Conservation (phyloP, 1,140 invertebrate species). For the Papilio polytes region DNA sequence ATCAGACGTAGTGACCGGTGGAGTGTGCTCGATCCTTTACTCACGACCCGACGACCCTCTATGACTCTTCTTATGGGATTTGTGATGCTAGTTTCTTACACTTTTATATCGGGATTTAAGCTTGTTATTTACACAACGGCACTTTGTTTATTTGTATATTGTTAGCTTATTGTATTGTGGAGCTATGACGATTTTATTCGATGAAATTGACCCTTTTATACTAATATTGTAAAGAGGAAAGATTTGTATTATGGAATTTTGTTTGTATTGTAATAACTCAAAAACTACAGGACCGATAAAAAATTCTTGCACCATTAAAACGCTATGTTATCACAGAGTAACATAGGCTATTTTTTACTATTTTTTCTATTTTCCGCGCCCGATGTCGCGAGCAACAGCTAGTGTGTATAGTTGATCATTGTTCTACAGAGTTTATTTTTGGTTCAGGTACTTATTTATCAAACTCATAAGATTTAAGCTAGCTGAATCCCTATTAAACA, state of each 20-base stretch:
- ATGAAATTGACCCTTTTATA: not conserved
- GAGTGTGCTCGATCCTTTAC: conserved; percentile 77
- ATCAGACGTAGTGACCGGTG: conserved; percentile 67
- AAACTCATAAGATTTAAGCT: no score
- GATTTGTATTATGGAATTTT: no score
- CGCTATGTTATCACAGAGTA: no score
- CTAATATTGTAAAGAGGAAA: no score
- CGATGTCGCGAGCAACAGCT: no score
- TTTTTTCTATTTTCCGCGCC: no score
- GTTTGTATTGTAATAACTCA: no score
- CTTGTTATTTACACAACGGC: conserved; percentile 24
- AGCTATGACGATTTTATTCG: not conserved
- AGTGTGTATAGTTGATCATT: not conserved
- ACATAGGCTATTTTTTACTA: no score
- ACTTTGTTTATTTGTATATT: conserved; percentile 27
- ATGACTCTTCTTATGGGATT: conserved; percentile 72
- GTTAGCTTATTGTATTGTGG: not conserved
- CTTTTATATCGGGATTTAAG: conserved; percentile 49
- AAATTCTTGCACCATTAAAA: no score
- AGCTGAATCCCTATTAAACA: not conserved
- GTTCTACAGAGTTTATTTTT: not conserved
- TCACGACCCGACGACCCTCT: conserved; percentile 68
- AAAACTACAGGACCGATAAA: no score
- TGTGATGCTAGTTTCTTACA: conserved; percentile 57
- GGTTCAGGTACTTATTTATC: no score